Evolutionary conservation across 2,797 vertebrate genomes (phyloP), one percentile per base, ranked within the genome.

Genomic region (Alauda arvensis): DNA sequence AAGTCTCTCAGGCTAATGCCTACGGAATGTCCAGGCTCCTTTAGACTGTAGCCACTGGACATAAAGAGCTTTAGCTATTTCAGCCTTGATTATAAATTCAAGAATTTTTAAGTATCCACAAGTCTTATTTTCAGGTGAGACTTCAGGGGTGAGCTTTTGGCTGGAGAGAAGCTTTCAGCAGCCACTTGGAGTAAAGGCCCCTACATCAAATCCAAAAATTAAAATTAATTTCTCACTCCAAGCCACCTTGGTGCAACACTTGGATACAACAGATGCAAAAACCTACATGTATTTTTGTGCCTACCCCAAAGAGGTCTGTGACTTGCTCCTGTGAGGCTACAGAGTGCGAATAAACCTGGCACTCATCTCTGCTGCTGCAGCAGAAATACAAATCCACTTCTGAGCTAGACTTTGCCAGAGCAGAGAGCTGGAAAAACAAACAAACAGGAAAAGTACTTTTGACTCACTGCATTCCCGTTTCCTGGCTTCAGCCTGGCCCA

Each of bases 341-440:
- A 51, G 33, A 2, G 3, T 55, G 45, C 45, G 34, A 69, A 6
- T 28, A 49, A 66, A 75, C 39, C 40, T 62, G 66, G 48, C 79
- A 83, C 31, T 20, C 14, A 77, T 31, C 39, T 76, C 67, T 85
- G 72, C 82, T 80, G 45, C 29, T 85, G 59, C 77, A 83, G 60
- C 74, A 91, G 69, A 91, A 91, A 75, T 28, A 80, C 25, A 87
- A 85, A 85, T 46, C 56, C 37, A 48, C 12, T 71, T 69, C 56
- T 72, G 34, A 83, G 56, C n/a, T 52, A 39, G 60, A 69, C 15
- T 63, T 87, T 49, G 56, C 26, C 42, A 85, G 77, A 75, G 67
- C 66, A 91, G 37, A 71, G 72, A 43, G 12, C 31, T 83, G 59
- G 62, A 79, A 68, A 93, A 86, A 71, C 48, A 85, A 90, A 67